phyloP scores from a whole-genome alignment of 92 coral and sea anemone species.

The Blastomussa wellsi region DNA sequence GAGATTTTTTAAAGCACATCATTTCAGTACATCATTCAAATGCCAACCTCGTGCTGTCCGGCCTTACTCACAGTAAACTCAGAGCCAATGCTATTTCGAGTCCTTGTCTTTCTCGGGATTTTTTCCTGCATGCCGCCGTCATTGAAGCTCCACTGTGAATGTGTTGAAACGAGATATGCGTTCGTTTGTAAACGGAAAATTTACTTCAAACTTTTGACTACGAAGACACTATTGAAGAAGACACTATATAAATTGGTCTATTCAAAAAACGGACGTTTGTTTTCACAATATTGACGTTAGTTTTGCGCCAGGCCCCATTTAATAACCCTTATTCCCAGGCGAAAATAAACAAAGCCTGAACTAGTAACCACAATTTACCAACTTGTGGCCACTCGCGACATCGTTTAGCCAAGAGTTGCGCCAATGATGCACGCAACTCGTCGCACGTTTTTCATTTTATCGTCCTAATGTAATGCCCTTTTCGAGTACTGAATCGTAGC shows the following conservation, averaged over 20 bases:
- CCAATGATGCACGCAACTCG: no score
- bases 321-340: no score
- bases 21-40: background rate
- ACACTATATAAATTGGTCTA: background rate
- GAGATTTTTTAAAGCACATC: background rate
- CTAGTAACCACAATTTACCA: no score
- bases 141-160: conserved; percentile 26
- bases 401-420: no score
- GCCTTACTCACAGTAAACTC: conserved; percentile 27
- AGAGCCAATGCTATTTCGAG: conserved; percentile 27
- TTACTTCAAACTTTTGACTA: background rate
- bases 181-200: background rate
- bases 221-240: background rate
- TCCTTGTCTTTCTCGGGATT: conserved; percentile 11
- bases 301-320: background rate
- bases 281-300: background rate
- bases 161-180: conserved; percentile 21
- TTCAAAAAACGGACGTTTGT: background rate
- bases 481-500: no score
- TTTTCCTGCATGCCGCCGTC: conserved; percentile 8
- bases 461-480: no score
- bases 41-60: background rate
- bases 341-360: no score
- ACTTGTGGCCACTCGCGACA: background rate
- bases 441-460: no score